A percentile compares a stretch with the other conserved stretches of the same genome.
phyloP scores from a whole-genome alignment of 2,113 vertebrate species.

The Cacatua alba region DNA sequence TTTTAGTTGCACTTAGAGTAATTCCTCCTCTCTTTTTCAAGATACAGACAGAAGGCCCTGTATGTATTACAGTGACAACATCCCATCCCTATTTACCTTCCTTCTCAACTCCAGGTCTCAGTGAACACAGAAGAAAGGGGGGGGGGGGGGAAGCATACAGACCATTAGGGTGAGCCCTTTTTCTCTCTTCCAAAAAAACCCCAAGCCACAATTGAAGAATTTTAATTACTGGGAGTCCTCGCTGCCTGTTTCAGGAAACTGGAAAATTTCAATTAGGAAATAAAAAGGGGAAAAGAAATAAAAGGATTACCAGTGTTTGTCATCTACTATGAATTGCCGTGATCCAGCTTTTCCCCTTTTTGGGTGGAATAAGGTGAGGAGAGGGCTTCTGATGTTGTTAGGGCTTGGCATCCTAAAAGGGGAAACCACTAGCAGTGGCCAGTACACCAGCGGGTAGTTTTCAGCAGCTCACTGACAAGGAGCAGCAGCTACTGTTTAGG shows the following conservation, averaged over 20 bases:
- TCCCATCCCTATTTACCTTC: neutral
- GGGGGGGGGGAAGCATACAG: neutral
- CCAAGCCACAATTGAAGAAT: neutral
- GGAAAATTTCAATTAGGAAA: neutral
- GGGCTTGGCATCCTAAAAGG: neutral
- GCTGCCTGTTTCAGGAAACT: neutral
- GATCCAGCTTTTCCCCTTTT: neutral
- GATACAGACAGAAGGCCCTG: neutral
- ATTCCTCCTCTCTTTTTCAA: neutral
- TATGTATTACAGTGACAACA: neutral
- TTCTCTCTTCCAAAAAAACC: neutral
- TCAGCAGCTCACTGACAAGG: neutral
- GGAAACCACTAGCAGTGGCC: neutral
- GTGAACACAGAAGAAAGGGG: neutral
- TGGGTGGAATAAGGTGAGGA: neutral
- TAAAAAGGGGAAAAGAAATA: neutral
- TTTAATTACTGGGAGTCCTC: neutral
- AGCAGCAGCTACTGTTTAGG: neutral
- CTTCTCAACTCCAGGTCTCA: neutral
- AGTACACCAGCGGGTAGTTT: neutral
- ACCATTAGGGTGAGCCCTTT: fast-evolving
- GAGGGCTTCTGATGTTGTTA: neutral
- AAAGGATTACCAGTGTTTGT: neutral
- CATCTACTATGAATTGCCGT: neutral
- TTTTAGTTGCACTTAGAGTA: neutral